These are phyloP conservation scores for Acrocephalus scirpaceus DNA, from an alignment of 2,797 vertebrate species.

Conservation along the genomic window DNA sequence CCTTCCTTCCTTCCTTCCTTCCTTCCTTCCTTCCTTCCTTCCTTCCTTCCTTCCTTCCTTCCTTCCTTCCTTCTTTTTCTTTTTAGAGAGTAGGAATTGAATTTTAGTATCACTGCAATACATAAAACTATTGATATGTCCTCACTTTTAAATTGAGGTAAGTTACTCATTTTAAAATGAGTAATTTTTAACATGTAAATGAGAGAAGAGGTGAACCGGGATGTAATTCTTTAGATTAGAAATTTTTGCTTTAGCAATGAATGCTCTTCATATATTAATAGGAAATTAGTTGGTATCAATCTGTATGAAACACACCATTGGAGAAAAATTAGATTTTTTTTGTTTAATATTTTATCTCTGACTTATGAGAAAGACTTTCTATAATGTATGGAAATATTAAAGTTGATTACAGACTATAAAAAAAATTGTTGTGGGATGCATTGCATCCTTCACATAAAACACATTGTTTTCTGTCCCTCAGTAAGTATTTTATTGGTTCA, in stretches of 20 bases:
- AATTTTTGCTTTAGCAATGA: not conserved
- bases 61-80: not conserved
- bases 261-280: not conserved
- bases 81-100: not conserved
- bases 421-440: not conserved
- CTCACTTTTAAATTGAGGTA: not conserved
- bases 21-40: too few relatives aligned
- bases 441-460: not conserved
- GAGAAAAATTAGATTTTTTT: not conserved
- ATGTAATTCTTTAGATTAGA: not conserved
- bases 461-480: conserved; percentile 21
- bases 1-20: too few relatives aligned
- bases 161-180: not conserved
- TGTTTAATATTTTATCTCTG: not conserved
- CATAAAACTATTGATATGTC: not conserved
- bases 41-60: not conserved
- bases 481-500: conserved; percentile 13
- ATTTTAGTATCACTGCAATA: not conserved
- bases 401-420: not conserved
- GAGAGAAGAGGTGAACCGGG: not conserved
- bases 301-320: not conserved
- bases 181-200: not conserved
- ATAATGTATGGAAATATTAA: not conserved
- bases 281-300: not conserved
- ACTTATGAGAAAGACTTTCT: not conserved